Base-by-base conservation (phyloP, 2,888 invertebrate genomes). In the Platycnemis pennipes region DNA sequence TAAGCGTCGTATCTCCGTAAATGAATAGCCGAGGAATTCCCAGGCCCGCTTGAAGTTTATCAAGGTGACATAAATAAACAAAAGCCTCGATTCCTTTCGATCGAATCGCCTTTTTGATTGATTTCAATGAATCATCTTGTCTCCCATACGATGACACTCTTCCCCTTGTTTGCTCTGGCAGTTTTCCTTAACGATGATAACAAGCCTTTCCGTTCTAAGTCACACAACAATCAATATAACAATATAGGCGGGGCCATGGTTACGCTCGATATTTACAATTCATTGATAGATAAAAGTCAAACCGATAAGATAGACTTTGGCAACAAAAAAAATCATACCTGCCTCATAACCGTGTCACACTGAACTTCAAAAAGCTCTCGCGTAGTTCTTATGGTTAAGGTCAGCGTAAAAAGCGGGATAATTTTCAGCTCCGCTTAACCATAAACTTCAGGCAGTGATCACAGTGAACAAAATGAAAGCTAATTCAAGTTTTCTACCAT, bases 91-190 rank as follows among this genome's bases (percentile, higher is more conserved):
- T 77, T 77, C 77, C 37, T 37, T 37, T 31, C 37, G 11, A 77
- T 77, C 37, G 31, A 77, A 26, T 77, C 77, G 77, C 77, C 77
- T 77, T 77, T 49, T 77, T 77, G 77, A 77, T 77, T 77, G 77
- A 77, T 77, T 77, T 37, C 77, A 37, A 77, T 77, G 77, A 77
- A 11, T 77, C 77, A 77, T 37, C 77, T 16, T 16, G 37, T 37
- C 77, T 37, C 37, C 11, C 77, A 77, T 13, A 11, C 31, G 77
- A 77, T 13, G 37, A 37, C 13, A 77, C 77, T 77, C 77, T 16
- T 77, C 37, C 77, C 37, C 31, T 77, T 77, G 77, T 77, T 77
- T 77, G n/a, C 77, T 37, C 31, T 77, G 31, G 31, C 8, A 31
- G n/a, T 77, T 77, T 37, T 77, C 77, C 77, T 77, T 8, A 37